Evolutionary conservation across 1,140 invertebrate species (phyloP).

Genomic region (Ceratina australensis): DNA sequence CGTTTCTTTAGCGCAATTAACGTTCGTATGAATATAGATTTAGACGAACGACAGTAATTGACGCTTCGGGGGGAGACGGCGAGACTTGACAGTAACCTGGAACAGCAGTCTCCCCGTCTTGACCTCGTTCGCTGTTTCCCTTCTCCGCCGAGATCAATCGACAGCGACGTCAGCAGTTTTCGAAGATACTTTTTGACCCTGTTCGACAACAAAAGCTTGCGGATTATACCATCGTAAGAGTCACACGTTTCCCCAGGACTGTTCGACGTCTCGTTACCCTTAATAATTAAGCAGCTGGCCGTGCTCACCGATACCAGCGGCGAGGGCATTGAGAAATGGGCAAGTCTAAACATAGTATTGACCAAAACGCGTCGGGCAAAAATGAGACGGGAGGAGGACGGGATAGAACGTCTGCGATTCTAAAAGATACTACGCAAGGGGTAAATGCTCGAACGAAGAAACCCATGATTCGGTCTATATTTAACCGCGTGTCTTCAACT

Average conservation of each 20-base stretch:
- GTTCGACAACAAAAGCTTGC: constrained; percentile 68
- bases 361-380: constrained; percentile 61
- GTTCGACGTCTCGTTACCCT: neutral
- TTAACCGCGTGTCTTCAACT: constrained; percentile 56
- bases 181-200: constrained; percentile 73
- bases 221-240: neutral
- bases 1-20: neutral
- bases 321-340: constrained; percentile 42
- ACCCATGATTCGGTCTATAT: constrained; percentile 67
- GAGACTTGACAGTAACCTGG: too few relatives aligned
- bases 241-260: neutral
- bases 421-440: constrained; percentile 37
- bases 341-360: constrained; percentile 74
- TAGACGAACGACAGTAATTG: neutral
- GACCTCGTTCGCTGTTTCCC: constrained; percentile 59
- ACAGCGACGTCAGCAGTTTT: constrained; percentile 69
- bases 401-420: constrained; percentile 40
- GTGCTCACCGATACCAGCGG: too few relatives aligned
- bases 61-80: neutral
- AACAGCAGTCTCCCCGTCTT: constrained; percentile 47
- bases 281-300: too few relatives aligned
- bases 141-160: constrained; percentile 49
- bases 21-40: neutral
- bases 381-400: constrained; percentile 29
- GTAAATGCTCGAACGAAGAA: constrained; percentile 48